A percentile compares a stretch with the other conserved stretches of the same genome.
Evolutionary conservation across 1,140 invertebrate species (phyloP).

Genomic region (Euura lappo): DNA sequence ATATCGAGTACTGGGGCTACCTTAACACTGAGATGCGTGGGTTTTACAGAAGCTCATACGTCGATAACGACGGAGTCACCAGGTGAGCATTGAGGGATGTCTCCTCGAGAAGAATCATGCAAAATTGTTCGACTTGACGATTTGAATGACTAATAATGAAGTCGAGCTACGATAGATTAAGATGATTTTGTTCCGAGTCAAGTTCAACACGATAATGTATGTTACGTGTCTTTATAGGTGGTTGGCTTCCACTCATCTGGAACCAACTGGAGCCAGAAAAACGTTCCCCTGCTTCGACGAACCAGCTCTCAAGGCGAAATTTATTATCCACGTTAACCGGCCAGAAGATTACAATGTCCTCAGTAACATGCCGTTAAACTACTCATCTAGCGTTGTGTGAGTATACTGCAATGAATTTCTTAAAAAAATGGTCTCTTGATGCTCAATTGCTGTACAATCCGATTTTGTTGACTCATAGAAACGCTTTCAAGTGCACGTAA

Average conservation of each 20-base stretch:
- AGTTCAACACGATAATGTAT: no score
- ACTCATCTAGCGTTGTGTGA: not conserved
- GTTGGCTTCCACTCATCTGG: conserved; percentile 67
- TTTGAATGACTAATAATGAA: no score
- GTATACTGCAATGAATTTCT: not conserved
- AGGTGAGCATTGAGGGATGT: conserved; percentile 39
- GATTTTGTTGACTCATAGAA: no score
- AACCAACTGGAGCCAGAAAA: conserved; percentile 66
- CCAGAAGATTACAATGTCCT: conserved; percentile 46
- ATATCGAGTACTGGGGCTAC: conserved; percentile 60
- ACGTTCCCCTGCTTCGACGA: conserved; percentile 77
- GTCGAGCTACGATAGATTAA: no score
- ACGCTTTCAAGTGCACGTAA: not conserved
- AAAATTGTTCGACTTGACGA: no score
- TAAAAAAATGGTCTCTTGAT: no score
- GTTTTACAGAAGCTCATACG: conserved; percentile 83
- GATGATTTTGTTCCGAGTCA: no score
- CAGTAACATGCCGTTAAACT: conserved; percentile 56
- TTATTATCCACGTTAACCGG: conserved; percentile 58
- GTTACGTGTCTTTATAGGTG: conserved; percentile 44
- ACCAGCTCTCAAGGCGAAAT: conserved; percentile 70
- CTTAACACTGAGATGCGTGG: conserved; percentile 71
- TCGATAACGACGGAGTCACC: conserved; percentile 48
- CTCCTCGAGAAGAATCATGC: no score
- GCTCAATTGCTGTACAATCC: not conserved